Evolutionary conservation across 2,888 invertebrate genomes (phyloP).

Genomic region (Machimus atricapillus): DNA sequence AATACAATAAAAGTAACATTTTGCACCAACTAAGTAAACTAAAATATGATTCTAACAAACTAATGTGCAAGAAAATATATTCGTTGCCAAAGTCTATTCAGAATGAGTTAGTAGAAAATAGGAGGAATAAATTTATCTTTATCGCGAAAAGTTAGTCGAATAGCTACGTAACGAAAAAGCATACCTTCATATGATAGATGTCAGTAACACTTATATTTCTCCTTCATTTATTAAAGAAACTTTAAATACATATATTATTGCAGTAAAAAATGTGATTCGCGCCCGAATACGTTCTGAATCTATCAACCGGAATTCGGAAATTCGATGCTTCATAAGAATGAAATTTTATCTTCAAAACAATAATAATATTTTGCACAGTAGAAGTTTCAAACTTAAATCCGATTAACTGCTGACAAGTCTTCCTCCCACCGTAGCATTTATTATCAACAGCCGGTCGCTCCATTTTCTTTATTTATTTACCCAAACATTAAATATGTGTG

Average conservation of each 20-base stretch:
- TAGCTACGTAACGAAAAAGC: too few relatives aligned
- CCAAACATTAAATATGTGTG: background rate
- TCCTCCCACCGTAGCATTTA: background rate
- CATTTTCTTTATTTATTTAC: background rate
- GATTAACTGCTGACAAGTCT: conserved; percentile 24
- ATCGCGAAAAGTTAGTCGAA: too few relatives aligned
- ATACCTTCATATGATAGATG: background rate
- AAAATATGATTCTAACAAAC: too few relatives aligned
- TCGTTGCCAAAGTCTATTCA: too few relatives aligned
- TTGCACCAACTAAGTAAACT: too few relatives aligned
- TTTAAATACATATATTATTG: background rate
- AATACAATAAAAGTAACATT: background rate
- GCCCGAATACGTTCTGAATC: background rate
- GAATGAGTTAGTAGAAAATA: too few relatives aligned
- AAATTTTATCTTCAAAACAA: background rate
- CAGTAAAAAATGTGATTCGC: background rate
- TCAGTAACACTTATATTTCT: background rate
- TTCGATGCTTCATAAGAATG: conserved; percentile 2
- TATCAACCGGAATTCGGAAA: background rate
- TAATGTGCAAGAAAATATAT: too few relatives aligned
- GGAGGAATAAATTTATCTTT: too few relatives aligned
- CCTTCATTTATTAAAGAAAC: background rate
- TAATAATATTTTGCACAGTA: background rate
- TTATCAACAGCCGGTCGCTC: background rate
- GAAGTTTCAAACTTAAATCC: background rate